Conservation (phyloP, 2,888 invertebrate species). For the Mimachlamys varia region DNA sequence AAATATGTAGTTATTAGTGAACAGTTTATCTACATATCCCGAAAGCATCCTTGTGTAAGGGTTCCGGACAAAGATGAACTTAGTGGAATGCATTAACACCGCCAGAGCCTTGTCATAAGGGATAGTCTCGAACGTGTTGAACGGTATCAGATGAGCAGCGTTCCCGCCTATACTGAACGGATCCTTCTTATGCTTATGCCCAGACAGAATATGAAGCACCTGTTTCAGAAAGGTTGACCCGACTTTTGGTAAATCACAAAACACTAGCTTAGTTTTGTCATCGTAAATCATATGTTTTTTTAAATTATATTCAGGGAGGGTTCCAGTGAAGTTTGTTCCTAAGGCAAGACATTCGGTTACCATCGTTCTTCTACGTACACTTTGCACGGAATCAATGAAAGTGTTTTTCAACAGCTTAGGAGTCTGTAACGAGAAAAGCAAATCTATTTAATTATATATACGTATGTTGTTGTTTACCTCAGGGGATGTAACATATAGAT, state of each 20-base stretch:
- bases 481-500: no score
- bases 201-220: conserved; percentile 46
- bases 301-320: not conserved
- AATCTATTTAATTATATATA: no score
- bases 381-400: not conserved
- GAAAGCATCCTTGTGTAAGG: conserved; percentile 58
- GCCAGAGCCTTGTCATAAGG: conserved; percentile 40
- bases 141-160: conserved; percentile 41
- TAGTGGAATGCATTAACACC: conserved; percentile 43
- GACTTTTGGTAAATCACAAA: conserved; percentile 53
- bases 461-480: no score
- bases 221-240: conserved; percentile 52
- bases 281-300: conserved; percentile 29
- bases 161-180: conserved; percentile 43
- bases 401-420: not conserved
- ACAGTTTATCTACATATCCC: conserved; percentile 59
- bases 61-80: conserved; percentile 57
- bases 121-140: conserved; percentile 38
- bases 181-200: conserved; percentile 39
- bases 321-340: not conserved
- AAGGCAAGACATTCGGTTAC: not conserved
- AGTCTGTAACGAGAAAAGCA: not conserved
- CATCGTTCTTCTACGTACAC: not conserved
- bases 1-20: conserved; percentile 53
- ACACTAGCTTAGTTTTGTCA: conserved; percentile 32